Evolutionary conservation across 2,113 vertebrate genomes (phyloP).

Genomic region (Entelurus aequoreus): DNA sequence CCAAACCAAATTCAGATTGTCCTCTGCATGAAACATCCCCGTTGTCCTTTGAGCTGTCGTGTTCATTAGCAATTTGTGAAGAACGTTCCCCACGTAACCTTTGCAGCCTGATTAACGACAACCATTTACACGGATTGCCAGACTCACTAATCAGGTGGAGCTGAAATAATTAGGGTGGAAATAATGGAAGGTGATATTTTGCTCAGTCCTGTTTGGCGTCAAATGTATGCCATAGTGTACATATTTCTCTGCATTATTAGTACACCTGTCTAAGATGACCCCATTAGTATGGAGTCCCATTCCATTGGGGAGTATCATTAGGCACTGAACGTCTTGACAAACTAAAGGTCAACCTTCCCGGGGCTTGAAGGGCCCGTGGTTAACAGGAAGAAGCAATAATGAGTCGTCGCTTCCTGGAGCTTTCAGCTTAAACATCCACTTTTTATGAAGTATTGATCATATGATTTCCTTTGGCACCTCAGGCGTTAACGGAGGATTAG

Average conservation of each 20-base stretch:
- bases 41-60: constrained; percentile 58
- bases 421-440: constrained; percentile 20
- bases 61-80: constrained; percentile 58
- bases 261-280: constrained; percentile 25
- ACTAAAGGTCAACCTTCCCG: constrained; percentile 57
- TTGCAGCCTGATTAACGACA: constrained; percentile 59
- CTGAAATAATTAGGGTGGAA: constrained; percentile 38
- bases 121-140: constrained; percentile 52
- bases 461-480: constrained; percentile 49
- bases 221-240: neutral
- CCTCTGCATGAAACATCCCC: constrained; percentile 49
- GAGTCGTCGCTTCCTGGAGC: constrained; percentile 31
- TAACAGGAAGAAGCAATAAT: constrained; percentile 50
- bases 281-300: constrained; percentile 40
- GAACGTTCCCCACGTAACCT: constrained; percentile 51
- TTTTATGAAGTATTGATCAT: constrained; percentile 53
- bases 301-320: constrained; percentile 52
- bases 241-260: constrained; percentile 6
- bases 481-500: constrained; percentile 56
- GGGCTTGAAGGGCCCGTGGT: constrained; percentile 53
- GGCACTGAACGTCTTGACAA: constrained; percentile 7
- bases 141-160: constrained; percentile 56
- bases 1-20: constrained; percentile 60
- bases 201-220: neutral
- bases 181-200: constrained; percentile 12